Conservation (phyloP, 2,888 invertebrate species). For the Euplagia quadripunctaria region DNA sequence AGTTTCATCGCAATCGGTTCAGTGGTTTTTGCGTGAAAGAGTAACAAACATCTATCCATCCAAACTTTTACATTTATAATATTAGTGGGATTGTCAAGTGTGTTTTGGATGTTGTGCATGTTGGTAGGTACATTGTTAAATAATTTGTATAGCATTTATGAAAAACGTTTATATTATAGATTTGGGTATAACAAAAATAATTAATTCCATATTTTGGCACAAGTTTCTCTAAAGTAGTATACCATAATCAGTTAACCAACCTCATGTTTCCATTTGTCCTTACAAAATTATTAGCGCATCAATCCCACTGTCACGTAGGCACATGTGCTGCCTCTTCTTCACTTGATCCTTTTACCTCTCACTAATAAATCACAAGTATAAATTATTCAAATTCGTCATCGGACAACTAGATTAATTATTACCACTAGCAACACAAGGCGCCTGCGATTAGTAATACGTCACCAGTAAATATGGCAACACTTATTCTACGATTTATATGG, state of each 20-base stretch:
- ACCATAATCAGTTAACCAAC: constrained; percentile 4
- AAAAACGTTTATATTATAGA: neutral
- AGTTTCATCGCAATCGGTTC: no score
- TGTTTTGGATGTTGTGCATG: neutral
- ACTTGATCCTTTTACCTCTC: constrained; percentile 66
- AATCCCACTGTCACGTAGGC: constrained; percentile 45
- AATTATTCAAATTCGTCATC: constrained; percentile 84
- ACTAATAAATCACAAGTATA: constrained; percentile 80
- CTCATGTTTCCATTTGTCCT: constrained; percentile 7
- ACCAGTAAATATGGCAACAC: constrained; percentile 87
- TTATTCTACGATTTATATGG: constrained; percentile 84
- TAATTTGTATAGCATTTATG: neutral
- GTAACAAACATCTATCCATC: no score
- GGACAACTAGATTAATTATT: constrained; percentile 82
- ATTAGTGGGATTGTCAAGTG: neutral
- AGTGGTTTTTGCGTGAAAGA: no score
- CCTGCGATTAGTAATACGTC: constrained; percentile 84
- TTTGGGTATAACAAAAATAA: neutral
- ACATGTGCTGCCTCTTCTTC: constrained; percentile 62
- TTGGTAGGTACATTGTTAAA: neutral
- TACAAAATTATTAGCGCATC: constrained; percentile 43
- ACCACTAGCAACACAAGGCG: constrained; percentile 82
- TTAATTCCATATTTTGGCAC: neutral
- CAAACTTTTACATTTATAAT: no score
- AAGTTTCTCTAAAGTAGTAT: neutral